Evolutionary conservation across 1,140 invertebrate genomes (phyloP), one percentile per base, ranked within the genome.

Genomic region (Drosophila prosaltans): DNA sequence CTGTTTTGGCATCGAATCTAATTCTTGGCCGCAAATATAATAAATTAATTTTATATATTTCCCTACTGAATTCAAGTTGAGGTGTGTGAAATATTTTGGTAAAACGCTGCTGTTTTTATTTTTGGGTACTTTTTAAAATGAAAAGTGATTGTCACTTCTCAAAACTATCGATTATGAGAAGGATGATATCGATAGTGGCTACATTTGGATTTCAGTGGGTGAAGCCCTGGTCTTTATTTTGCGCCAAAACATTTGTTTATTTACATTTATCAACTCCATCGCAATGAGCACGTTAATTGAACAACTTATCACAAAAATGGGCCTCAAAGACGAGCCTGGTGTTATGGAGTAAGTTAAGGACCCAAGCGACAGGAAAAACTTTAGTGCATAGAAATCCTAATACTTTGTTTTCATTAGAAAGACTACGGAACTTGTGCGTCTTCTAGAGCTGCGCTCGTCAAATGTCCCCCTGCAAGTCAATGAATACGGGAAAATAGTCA

Each of bases 401-500:
- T 26, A 24, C 6, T 48, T 7, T 2, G 10, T 26, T 1, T 10
- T 67, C 43, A 41, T 9, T 57, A 92, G 91, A 28, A 92, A 92
- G 76, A 90, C 91, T 7, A 90, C 83, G 0, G 91, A 92, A 41
- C 32, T 92, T 3, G 58, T 92, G 11, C 79, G 91, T 30, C 67
- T 92, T 2, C 61, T 92, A 8, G 91, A 92, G 16, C 55, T 92
- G 24, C 86, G 91, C 1, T 92, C 91, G 11, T 60, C 86, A 5
- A 92, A 91, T 71, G 81, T 90, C 1, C 76, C 83, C 0, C 45
- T 90, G 32, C 81, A 92, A 67, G 80, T 92, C 21, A 91, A 92
- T 65, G 91, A 92, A 58, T 92, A 92, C 48, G 91, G 83, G 0
- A 92, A 92, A 64, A 92, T 91, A 68, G 81, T 91, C 1, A 30